These are phyloP conservation scores for Mastomys natalensis DNA, from an alignment of 2,113 vertebrate species.

Conservation along the genomic window DNA sequence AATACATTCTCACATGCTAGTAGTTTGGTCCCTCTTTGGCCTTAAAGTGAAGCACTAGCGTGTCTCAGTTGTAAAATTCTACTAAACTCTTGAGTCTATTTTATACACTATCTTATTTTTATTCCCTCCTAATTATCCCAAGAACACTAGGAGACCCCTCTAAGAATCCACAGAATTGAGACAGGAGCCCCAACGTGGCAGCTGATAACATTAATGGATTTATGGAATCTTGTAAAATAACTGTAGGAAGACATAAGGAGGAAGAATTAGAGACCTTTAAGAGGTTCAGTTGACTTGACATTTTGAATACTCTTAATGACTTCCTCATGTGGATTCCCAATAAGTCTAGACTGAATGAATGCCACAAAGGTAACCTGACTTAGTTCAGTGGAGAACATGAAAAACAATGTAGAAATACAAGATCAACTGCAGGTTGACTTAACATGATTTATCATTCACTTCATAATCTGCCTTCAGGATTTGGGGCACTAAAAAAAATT, in stretches of 20 bases:
- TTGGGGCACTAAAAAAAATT: neutral
- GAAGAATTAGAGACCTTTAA: neutral
- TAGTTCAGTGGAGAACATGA: neutral
- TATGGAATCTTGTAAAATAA: neutral
- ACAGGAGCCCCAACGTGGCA: neutral
- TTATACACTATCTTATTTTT: neutral
- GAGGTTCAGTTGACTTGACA: neutral
- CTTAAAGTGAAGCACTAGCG: neutral
- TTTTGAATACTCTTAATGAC: neutral
- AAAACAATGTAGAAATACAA: neutral
- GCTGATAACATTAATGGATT: neutral
- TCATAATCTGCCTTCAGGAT: constrained; percentile 7
- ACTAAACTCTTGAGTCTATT: neutral
- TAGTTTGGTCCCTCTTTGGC: neutral
- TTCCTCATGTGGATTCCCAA: neutral
- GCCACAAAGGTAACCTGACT: neutral
- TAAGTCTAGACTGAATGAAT: neutral
- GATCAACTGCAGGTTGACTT: neutral
- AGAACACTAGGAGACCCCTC: neutral
- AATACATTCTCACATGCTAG: neutral
- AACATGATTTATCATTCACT: neutral
- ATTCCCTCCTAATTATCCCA: neutral
- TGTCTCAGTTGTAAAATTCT: neutral
- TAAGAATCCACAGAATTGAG: neutral
- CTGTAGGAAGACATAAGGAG: neutral